Evolutionary conservation across 2,888 invertebrate genomes (phyloP), one percentile per base, ranked within the genome.

Genomic region (Zele albiditarsus): DNA sequence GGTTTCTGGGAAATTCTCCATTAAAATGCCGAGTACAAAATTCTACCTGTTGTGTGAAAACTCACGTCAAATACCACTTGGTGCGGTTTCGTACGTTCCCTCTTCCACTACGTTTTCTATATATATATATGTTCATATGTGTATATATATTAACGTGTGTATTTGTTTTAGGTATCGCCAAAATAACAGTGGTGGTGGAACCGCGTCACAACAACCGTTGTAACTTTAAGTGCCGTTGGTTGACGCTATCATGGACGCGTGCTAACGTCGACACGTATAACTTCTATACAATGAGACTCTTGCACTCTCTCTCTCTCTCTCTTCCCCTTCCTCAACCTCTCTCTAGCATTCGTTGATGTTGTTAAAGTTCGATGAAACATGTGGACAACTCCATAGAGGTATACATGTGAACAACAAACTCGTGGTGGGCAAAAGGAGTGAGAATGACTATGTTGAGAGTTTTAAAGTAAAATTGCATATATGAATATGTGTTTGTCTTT

Each of bases 221-320:
- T 73, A 68, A 76, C 77, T 74, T 70, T 62, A 70, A 77, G 78
- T 73, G 75, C 71, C 65, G 28, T 63, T 62, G 27, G 33, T 66
- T 66, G 58, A 63, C 71, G 71, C 70, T 62, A 76, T 76, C 68
- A 73, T 73, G 73, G 73, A 70, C 70, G 63, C 20, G 63, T 74
- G 38, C 57, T 69, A 68, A 68, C 74, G 46, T 27, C 63, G 20
- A 42, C 60, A 38, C 66, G 71, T 70, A 66, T 33, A 74, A 49
- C 66, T 53, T 76, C 62, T 31, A 31, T 27, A 60, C 53, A 27
- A 71, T 71, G 63, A 14, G 23, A 31, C 33, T 69, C 69, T 23
- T n/a, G 12, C 0, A 38, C 38, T 38, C 8, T 38, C 38, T 38
- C 38, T 38, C 12, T 38, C 38, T 1, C 8, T 38, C 38, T 31